Conservation (phyloP, 2,113 vertebrate genomes). For the Grammomys dolichurus region DNA sequence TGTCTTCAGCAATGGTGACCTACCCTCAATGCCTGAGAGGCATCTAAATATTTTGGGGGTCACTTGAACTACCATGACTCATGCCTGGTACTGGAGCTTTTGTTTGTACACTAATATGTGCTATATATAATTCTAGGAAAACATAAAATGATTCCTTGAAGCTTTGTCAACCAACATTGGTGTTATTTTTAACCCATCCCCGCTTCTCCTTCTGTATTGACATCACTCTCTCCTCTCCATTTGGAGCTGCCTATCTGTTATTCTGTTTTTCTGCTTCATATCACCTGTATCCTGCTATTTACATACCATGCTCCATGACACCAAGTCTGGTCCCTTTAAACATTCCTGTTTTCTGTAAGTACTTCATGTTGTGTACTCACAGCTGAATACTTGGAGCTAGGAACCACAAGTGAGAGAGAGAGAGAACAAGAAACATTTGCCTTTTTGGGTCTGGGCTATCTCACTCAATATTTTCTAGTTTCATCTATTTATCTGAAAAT, state of each 20-base stretch:
- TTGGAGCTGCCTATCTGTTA: not conserved
- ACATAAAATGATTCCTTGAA: not conserved
- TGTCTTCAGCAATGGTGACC: not conserved
- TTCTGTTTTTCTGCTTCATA: not conserved
- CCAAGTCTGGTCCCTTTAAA: not conserved
- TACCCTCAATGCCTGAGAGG: not conserved
- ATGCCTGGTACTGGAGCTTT: not conserved
- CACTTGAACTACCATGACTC: not conserved
- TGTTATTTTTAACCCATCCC: not conserved
- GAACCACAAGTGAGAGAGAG: not conserved
- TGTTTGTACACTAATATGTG: not conserved
- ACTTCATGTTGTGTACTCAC: not conserved
- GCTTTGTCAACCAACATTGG: not conserved
- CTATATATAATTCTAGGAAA: not conserved
- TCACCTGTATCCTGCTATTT: not conserved
- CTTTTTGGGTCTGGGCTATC: not conserved
- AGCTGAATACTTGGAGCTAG: not conserved
- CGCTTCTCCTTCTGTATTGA: not conserved
- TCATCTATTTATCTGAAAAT: not conserved
- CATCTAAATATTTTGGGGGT: not conserved
- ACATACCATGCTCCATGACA: not conserved
- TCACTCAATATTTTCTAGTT: not conserved
- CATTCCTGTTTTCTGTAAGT: not conserved
- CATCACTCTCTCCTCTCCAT: not conserved
- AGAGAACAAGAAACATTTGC: not conserved